Evolutionary conservation across 1,140 invertebrate genomes (phyloP).

Genomic region (Drosophila chauvacae): DNA sequence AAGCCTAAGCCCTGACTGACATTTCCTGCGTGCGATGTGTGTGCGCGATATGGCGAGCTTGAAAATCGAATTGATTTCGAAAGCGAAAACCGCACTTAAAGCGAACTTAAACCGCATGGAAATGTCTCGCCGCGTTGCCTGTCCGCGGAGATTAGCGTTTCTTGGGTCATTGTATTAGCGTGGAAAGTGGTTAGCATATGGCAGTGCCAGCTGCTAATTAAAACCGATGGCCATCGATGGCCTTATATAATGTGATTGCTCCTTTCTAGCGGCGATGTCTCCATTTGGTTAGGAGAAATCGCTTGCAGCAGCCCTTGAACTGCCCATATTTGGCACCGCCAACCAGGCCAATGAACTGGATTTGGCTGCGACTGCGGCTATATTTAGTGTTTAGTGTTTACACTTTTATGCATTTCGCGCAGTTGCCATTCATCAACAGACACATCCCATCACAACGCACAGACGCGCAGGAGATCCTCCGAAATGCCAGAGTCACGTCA

Average conservation of each 20-base stretch:
- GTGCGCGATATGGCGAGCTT: conserved; percentile 45
- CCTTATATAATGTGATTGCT: conserved; percentile 17
- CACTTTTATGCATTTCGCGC: conserved; percentile 74
- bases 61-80: conserved; percentile 69
- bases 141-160: conserved; percentile 66
- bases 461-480: conserved; percentile 43
- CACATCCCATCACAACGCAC: neutral
- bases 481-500: conserved; percentile 73
- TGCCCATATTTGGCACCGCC: conserved; percentile 73
- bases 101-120: conserved; percentile 50
- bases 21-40: conserved; percentile 68
- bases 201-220: conserved; percentile 55
- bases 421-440: conserved; percentile 69
- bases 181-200: conserved; percentile 35
- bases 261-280: conserved; percentile 41
- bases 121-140: conserved; percentile 25
- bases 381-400: conserved; percentile 74
- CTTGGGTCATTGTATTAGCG: conserved; percentile 32
- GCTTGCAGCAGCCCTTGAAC: conserved; percentile 64
- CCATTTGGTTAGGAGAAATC: conserved; percentile 53
- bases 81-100: conserved; percentile 62
- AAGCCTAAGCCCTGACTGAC: conserved; percentile 69
- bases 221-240: conserved; percentile 27
- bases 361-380: conserved; percentile 33
- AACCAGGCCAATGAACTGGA: conserved; percentile 46